Evolutionary conservation across 2,888 invertebrate genomes (phyloP).

Genomic region (Nephrotoma appendiculata): DNA sequence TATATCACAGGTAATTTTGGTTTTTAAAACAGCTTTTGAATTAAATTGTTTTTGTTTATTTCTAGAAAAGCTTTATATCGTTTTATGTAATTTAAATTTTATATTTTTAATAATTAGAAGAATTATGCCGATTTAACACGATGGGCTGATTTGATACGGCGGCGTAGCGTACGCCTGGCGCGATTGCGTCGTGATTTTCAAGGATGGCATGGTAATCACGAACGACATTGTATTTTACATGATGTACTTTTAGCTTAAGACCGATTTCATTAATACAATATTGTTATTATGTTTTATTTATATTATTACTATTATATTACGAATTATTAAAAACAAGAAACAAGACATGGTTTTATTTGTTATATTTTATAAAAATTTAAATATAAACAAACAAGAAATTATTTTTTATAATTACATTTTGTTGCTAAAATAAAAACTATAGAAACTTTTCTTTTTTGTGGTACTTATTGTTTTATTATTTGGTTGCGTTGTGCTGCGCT

Average conservation of each 20-base stretch:
- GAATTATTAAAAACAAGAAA: background rate
- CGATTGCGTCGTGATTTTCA: constrained; percentile 26
- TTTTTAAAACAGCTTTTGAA: background rate
- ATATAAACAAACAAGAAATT: background rate
- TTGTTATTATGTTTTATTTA: background rate
- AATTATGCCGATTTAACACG: constrained; percentile 16
- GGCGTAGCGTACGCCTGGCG: constrained; percentile 24
- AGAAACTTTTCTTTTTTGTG: background rate
- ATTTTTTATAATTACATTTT: background rate
- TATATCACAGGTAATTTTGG: constrained; percentile 26
- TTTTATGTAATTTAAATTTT: background rate
- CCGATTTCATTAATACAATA: background rate
- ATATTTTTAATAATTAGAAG: background rate
- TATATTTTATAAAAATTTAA: background rate
- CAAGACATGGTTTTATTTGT: background rate
- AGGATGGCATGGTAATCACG: constrained; percentile 29
- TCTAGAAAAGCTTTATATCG: background rate
- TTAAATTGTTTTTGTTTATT: background rate
- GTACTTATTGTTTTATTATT: background rate
- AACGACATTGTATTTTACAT: constrained; percentile 29
- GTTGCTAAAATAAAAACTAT: background rate
- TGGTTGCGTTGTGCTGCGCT: background rate
- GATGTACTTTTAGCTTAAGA: constrained; percentile 20
- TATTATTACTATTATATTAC: background rate
- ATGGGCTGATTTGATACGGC: constrained; percentile 27